A percentile compares a stretch with the other conserved stretches of the same genome.
These are phyloP conservation scores for Morus bassanus DNA, from an alignment of 2,797 vertebrate species.

Conservation along the genomic window DNA sequence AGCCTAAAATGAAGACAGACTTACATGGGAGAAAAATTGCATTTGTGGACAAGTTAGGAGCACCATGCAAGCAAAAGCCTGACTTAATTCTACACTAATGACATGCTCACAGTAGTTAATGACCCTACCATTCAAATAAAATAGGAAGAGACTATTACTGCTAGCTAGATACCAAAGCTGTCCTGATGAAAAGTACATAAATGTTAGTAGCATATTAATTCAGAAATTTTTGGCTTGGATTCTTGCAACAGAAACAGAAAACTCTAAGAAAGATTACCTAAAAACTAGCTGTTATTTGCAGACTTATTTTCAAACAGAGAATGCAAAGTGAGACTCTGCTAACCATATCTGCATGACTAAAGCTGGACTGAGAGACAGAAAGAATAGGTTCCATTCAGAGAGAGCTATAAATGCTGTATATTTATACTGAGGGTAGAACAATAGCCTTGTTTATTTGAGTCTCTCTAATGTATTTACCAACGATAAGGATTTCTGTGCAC, in stretches of 20 bases:
- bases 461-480: slow-evolving; percentile 53
- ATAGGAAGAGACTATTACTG: not conserved
- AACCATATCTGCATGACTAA: not conserved
- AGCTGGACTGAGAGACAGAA: not conserved
- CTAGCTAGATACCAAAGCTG: not conserved
- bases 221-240: not conserved
- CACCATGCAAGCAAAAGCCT: not conserved
- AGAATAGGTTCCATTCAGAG: not conserved
- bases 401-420: not conserved
- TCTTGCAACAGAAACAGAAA: not conserved
- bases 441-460: slow-evolving; percentile 30
- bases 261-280: not conserved
- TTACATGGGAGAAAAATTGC: not conserved
- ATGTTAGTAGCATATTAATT: not conserved
- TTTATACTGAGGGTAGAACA: not conserved
- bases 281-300: not conserved
- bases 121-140: not conserved
- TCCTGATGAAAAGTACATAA: not conserved
- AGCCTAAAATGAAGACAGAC: not conserved
- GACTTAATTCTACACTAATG: not conserved
- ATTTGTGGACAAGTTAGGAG: not conserved
- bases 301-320: not conserved
- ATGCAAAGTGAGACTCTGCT: not conserved
- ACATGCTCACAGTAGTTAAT: not conserved
- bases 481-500: slow-evolving; percentile 50